Evolutionary conservation across 2,113 vertebrate genomes (phyloP).

Genomic region (Trogon surrucura): DNA sequence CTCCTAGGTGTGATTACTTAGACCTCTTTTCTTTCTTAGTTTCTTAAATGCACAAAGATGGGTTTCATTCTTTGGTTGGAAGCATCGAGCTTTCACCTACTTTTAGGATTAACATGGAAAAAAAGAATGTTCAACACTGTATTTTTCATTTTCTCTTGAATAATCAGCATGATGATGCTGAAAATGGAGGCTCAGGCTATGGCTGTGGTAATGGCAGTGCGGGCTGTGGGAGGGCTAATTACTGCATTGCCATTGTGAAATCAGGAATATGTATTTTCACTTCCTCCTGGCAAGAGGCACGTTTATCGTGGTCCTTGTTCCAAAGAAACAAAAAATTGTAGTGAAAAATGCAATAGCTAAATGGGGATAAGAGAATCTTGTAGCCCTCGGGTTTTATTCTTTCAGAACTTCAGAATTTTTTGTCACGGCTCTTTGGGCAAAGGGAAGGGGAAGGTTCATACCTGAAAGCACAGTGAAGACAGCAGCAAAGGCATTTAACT

Average conservation of each 20-base stretch:
- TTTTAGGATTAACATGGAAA: neutral
- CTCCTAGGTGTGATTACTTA: neutral
- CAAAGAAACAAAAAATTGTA: neutral
- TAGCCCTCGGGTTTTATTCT: neutral
- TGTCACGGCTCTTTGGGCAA: neutral
- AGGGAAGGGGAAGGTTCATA: conserved; percentile 56
- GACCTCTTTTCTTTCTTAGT: neutral
- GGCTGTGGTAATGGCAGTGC: neutral
- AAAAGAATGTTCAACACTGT: neutral
- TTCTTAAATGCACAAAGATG: neutral
- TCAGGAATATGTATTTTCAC: neutral
- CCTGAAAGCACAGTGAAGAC: conserved; percentile 98
- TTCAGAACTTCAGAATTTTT: neutral
- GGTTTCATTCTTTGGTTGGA: neutral
- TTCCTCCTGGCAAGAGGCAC: neutral
- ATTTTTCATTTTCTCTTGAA: neutral
- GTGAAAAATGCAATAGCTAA: neutral
- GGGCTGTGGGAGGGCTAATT: neutral
- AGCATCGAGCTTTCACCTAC: neutral
- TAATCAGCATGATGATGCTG: neutral
- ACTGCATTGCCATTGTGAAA: neutral
- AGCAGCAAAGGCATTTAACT: conserved; percentile 96
- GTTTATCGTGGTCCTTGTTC: neutral
- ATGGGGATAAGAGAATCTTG: neutral
- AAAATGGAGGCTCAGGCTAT: neutral